phyloP scores from a whole-genome alignment of 2,797 vertebrate species.

The Taenioides sp. region DNA sequence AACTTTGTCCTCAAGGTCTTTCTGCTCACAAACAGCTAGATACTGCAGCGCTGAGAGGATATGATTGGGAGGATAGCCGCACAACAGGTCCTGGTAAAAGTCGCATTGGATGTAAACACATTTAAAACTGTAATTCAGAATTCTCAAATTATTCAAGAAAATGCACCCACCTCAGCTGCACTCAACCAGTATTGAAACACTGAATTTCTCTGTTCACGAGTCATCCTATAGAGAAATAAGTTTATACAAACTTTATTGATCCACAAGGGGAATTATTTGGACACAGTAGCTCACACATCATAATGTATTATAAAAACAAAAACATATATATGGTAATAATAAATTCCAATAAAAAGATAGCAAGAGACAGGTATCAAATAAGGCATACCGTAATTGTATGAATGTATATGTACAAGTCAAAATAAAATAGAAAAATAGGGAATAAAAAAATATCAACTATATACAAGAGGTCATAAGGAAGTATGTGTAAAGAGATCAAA shows the following conservation, averaged over 20 bases:
- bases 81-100: slow-evolving; percentile 67
- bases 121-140: neutral
- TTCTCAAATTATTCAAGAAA: neutral
- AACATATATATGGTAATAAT: too few relatives aligned
- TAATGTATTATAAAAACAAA: too few relatives aligned
- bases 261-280: too few relatives aligned
- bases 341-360: too few relatives aligned
- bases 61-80: slow-evolving; percentile 75
- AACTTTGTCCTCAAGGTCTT: slow-evolving; percentile 70
- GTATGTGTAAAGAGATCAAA: neutral
- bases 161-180: slow-evolving; percentile 66
- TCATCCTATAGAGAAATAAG: slow-evolving; percentile 52
- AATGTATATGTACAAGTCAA: too few relatives aligned
- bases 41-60: slow-evolving; percentile 75
- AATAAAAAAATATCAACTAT: too few relatives aligned
- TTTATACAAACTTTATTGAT: too few relatives aligned
- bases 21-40: slow-evolving; percentile 72
- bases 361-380: too few relatives aligned
- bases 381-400: too few relatives aligned
- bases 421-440: too few relatives aligned
- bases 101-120: slow-evolving; percentile 18
- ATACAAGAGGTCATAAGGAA: too few relatives aligned
- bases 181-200: slow-evolving; percentile 76
- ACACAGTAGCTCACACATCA: too few relatives aligned
- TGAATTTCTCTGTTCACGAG: slow-evolving; percentile 63